phyloP scores from a whole-genome alignment of 1,140 invertebrate genomes.

The Platyscapa corneri region DNA sequence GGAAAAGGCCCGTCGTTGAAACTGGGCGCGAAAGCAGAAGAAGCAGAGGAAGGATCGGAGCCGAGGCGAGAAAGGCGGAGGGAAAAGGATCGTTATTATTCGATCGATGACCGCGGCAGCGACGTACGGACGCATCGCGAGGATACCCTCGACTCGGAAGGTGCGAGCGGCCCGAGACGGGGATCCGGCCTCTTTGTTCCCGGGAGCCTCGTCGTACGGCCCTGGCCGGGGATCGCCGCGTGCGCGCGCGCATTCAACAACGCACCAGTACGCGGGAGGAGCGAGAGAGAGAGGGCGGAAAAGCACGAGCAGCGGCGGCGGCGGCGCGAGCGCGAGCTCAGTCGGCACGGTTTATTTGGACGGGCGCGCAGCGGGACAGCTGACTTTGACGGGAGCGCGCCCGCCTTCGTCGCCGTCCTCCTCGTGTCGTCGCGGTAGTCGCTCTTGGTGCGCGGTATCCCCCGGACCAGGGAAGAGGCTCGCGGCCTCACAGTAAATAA shows the following conservation, averaged over 20 bases:
- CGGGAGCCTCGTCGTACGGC: background rate
- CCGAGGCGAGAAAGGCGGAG: too few species aligned
- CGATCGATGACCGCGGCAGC: too few species aligned
- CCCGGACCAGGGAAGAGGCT: too few species aligned
- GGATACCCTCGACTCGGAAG: too few species aligned
- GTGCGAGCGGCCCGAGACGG: too few species aligned
- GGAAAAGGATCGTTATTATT: too few species aligned
- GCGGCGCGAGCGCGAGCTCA: slow-evolving; percentile 13
- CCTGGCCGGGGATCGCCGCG: background rate
- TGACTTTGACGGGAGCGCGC: slow-evolving; percentile 56
- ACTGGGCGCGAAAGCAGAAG: too few species aligned
- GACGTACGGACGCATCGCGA: too few species aligned
- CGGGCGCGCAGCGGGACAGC: slow-evolving; percentile 57
- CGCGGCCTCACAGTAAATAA: too few species aligned
- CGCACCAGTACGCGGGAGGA: background rate
- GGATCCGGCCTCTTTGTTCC: too few species aligned
- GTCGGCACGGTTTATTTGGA: slow-evolving; percentile 45
- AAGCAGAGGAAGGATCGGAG: too few species aligned
- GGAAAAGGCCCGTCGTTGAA: too few species aligned
- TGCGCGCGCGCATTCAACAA: background rate
- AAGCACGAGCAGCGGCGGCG: background rate
- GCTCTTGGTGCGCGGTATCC: background rate
- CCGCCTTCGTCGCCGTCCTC: background rate
- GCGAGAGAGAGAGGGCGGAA: background rate
- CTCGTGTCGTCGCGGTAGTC: background rate